Evolutionary conservation across 2,797 vertebrate genomes (phyloP).

Genomic region (Sarcophilus harrisii): DNA sequence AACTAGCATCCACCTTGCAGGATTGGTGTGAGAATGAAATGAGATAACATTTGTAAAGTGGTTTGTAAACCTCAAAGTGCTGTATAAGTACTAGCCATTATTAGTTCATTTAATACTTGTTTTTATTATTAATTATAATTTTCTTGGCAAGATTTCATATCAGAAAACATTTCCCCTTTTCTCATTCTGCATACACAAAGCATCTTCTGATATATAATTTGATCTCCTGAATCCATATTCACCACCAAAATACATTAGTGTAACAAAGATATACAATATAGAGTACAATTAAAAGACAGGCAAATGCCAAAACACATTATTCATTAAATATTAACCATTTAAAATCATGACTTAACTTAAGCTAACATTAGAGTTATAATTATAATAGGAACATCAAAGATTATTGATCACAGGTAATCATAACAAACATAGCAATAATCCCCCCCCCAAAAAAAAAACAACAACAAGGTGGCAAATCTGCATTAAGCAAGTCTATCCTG

Average conservation of each 20-base stretch:
- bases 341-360: neutral
- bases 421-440: no score
- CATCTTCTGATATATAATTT: neutral
- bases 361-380: neutral
- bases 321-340: neutral
- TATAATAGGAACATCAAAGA: no score
- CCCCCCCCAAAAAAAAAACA: no score
- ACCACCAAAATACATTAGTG: neutral
- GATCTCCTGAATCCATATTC: neutral
- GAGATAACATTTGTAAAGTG: neutral
- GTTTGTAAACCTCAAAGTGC: neutral
- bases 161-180: neutral
- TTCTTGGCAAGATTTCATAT: neutral
- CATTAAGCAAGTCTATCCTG: no score
- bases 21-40: neutral
- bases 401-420: no score
- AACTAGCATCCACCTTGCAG: neutral
- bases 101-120: neutral
- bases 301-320: neutral
- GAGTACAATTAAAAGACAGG: no score
- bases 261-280: no score
- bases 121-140: neutral
- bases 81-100: neutral
- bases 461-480: no score
- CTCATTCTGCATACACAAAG: neutral